These are phyloP conservation scores for Venturia canescens DNA, from an alignment of 1,140 invertebrate genomes.

Conservation along the genomic window DNA sequence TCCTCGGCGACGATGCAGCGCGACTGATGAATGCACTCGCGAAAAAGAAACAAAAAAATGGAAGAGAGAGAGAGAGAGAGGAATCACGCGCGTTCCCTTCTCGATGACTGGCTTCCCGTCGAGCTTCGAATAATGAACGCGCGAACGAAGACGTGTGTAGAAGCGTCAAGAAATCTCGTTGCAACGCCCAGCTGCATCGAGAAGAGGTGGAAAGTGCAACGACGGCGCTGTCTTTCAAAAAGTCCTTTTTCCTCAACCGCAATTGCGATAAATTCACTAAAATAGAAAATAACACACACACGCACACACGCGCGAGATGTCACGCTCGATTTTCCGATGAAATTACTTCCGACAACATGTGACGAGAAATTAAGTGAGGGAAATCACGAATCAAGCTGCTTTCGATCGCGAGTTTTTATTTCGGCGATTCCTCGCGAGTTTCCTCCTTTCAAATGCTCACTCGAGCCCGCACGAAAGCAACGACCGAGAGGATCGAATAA, in stretches of 20 bases:
- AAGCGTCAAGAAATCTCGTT: not conserved
- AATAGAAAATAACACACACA: not conserved
- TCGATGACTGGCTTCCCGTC: conserved; percentile 18
- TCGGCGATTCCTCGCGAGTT: not conserved
- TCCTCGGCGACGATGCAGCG: not conserved
- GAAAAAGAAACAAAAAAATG: not conserved
- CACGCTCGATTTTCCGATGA: not conserved
- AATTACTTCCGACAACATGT: too few species aligned
- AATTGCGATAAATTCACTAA: not conserved
- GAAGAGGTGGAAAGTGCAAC: conserved; percentile 22
- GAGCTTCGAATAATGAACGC: conserved; percentile 17
- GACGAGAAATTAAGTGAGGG: too few species aligned
- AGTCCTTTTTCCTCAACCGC: not conserved
- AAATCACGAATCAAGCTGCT: not conserved
- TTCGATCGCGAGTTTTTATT: not conserved
- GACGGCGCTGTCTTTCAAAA: not conserved
- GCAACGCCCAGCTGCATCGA: not conserved
- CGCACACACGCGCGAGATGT: not conserved
- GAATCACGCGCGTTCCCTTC: conserved; percentile 11
- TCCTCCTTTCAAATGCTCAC: not conserved
- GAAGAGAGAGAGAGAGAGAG: not conserved
- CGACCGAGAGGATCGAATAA: conserved; percentile 9
- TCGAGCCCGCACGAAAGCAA: not conserved
- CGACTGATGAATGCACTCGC: conserved; percentile 21
- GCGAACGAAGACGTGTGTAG: not conserved